Conservation (phyloP, 2,113 vertebrate genomes). For the Argyrosomus japonicus region DNA sequence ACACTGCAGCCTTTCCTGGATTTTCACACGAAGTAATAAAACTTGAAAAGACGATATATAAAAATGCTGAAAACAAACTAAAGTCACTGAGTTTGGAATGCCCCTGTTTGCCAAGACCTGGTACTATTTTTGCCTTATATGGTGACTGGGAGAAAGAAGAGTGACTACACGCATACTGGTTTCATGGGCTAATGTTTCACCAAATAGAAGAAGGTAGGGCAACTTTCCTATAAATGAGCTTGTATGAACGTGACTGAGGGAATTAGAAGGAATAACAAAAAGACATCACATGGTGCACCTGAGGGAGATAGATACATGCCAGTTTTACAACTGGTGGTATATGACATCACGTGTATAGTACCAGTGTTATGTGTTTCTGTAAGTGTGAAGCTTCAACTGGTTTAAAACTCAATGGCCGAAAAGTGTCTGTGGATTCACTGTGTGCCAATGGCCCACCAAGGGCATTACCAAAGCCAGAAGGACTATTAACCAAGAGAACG, state of each 20-base stretch:
- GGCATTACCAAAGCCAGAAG: constrained; percentile 28
- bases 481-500: constrained; percentile 12
- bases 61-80: constrained; percentile 63
- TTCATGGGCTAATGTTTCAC: constrained; percentile 43
- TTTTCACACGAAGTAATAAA: constrained; percentile 63
- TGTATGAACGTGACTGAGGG: constrained; percentile 41
- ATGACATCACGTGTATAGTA: constrained; percentile 20
- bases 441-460: constrained; percentile 64
- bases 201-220: constrained; percentile 37
- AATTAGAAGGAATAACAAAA: constrained; percentile 20
- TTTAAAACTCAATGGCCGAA: constrained; percentile 47
- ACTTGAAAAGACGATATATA: constrained; percentile 72
- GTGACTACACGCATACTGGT: constrained; percentile 27
- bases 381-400: constrained; percentile 13
- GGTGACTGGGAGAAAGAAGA: constrained; percentile 58
- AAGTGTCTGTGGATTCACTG: constrained; percentile 50
- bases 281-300: constrained; percentile 19
- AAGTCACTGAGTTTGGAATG: constrained; percentile 67
- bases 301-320: constrained; percentile 18
- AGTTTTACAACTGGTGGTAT: constrained; percentile 45
- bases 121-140: constrained; percentile 72
- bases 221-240: constrained; percentile 28
- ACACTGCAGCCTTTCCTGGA: constrained; percentile 66
- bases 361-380: constrained; percentile 31
- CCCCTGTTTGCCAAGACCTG: constrained; percentile 76